Evolutionary conservation across 2,888 invertebrate genomes (phyloP).

Genomic region (Listrodromus nycthemerus): DNA sequence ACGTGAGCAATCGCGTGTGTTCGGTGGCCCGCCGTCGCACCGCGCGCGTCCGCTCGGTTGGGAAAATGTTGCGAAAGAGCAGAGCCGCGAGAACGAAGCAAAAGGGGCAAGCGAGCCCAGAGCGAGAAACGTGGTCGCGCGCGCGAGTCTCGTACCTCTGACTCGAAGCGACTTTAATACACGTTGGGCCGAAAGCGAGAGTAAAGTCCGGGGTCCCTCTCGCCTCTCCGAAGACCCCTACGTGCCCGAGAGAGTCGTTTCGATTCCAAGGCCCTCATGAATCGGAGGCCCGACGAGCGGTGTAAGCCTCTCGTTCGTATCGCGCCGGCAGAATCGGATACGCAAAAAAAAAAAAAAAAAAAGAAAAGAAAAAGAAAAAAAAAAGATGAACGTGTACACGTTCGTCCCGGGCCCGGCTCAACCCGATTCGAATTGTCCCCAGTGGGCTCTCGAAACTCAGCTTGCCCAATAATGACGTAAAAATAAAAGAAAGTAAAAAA

Average conservation of each 20-base stretch:
- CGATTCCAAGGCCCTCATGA: slow-evolving; percentile 68
- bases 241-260: slow-evolving; percentile 66
- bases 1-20: slow-evolving; percentile 69
- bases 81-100: slow-evolving; percentile 28
- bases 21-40: slow-evolving; percentile 24
- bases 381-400: slow-evolving; percentile 14
- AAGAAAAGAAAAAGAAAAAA: no score
- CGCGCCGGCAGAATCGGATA: slow-evolving; percentile 14
- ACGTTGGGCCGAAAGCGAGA: slow-evolving; percentile 67
- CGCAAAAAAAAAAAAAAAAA: slow-evolving; percentile 3
- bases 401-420: slow-evolving; percentile 63
- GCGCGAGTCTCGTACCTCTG: slow-evolving; percentile 17
- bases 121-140: background rate
- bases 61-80: slow-evolving; percentile 80
- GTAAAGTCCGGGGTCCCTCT: slow-evolving; percentile 38
- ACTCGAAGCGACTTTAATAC: slow-evolving; percentile 62
- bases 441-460: slow-evolving; percentile 3
- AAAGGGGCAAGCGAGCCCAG: slow-evolving; percentile 15
- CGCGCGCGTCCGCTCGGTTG: slow-evolving; percentile 72
- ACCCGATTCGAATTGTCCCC: slow-evolving; percentile 43
- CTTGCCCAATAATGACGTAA: slow-evolving; percentile 37
- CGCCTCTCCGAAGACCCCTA: slow-evolving; percentile 58
- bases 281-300: slow-evolving; percentile 64
- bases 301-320: slow-evolving; percentile 31
- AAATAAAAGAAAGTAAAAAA: slow-evolving; percentile 26